Conservation (phyloP, 2,888 invertebrate species). For the Habrosyne pyritoides region DNA sequence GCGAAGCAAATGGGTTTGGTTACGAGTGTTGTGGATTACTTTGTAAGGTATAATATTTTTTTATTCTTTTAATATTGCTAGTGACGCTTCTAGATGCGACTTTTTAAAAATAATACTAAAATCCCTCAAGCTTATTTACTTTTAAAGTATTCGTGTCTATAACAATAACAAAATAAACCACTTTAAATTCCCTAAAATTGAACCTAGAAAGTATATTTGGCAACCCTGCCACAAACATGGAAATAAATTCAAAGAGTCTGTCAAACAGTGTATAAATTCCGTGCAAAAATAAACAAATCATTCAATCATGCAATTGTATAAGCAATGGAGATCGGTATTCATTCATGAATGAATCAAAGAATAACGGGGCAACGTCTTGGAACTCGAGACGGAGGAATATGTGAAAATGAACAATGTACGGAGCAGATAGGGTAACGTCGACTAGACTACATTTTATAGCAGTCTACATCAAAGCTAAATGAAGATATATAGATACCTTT, state of each 20-base stretch:
- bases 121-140: too few relatives aligned
- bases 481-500: too few relatives aligned
- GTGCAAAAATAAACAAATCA: conserved; percentile 1
- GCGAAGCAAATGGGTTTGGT: background rate
- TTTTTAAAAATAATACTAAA: too few relatives aligned
- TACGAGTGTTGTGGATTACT: background rate
- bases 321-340: background rate
- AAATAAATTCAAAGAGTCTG: background rate
- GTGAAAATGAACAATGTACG: background rate
- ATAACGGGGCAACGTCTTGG: background rate
- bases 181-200: too few relatives aligned
- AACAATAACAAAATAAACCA: too few relatives aligned
- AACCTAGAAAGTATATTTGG: too few relatives aligned
- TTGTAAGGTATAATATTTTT: background rate
- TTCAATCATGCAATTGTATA: background rate
- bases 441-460: too few relatives aligned
- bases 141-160: too few relatives aligned
- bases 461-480: too few relatives aligned
- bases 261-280: background rate
- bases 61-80: background rate
- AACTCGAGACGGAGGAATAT: background rate
- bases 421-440: background rate
- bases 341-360: conserved; percentile 2
- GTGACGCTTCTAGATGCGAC: too few relatives aligned
- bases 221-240: background rate